Conservation (phyloP, 2,113 vertebrate genomes). For the Laterallus jamaicensis region DNA sequence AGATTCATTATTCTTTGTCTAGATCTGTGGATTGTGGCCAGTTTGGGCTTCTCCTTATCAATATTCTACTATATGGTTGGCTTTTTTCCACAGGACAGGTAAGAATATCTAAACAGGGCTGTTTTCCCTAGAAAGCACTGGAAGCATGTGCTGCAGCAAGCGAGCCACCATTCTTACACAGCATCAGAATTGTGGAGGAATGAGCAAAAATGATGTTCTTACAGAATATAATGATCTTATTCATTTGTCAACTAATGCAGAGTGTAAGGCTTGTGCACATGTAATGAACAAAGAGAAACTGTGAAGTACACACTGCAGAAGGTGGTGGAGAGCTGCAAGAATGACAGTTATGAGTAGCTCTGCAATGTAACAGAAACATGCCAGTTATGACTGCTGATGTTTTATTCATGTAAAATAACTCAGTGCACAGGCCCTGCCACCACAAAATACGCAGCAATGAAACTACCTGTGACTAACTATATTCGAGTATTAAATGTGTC, state of each 20-base stretch:
- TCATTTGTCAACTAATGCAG: not conserved
- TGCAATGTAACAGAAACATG: not conserved
- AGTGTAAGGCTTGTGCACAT: not conserved
- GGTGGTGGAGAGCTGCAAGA: not conserved
- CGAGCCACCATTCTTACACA: fast-evolving
- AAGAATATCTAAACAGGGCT: not conserved
- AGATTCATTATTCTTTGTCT: not conserved
- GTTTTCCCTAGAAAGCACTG: not conserved
- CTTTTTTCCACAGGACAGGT: not conserved
- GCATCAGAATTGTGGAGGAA: not conserved
- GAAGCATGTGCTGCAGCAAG: not conserved
- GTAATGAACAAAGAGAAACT: not conserved
- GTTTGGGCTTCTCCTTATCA: not conserved
- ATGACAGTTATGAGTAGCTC: not conserved
- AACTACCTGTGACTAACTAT: not conserved
- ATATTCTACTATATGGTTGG: not conserved
- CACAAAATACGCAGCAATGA: not conserved
- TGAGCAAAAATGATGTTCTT: not conserved
- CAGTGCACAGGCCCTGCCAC: not conserved
- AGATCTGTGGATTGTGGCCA: not conserved
- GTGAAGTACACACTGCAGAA: not conserved
- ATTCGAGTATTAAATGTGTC: not conserved
- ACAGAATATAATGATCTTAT: not conserved
- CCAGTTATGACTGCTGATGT: not conserved
- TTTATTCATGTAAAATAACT: slow-evolving; percentile 59